Evolutionary conservation across 2,888 invertebrate genomes (phyloP), one percentile per base, ranked within the genome.

Genomic region (Anorthoa munda): DNA sequence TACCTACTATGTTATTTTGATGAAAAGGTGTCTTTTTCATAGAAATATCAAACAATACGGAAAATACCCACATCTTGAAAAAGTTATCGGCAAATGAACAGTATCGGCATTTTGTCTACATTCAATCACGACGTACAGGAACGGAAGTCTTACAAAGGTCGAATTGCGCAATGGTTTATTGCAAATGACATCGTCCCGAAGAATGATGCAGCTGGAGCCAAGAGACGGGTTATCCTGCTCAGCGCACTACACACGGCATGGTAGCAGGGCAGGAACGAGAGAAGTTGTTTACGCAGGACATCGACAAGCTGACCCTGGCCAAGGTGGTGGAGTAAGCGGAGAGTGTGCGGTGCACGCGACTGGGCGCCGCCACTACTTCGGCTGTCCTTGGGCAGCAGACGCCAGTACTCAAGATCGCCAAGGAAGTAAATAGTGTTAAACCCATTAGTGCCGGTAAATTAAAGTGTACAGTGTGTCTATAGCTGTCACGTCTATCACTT

Each of bases 401-500:
- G 7, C 13, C 58, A 0, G 58, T 73, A 17, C 61, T 51, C 59
- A 73, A 75, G 31, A 72, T 75, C 61, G 31, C n/a, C 13, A 48
- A 39, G 23, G 45, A 26, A 66, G 18, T 13, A 23, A 53, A 53
- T 0, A 50, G 48, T 51, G 51, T 4, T 48, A 55, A 48, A 21
- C 23, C 61, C 18, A 66, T 13, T 45, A 51, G 31, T 45, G 66
- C 46, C 64, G 63, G 13, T 31, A 56, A 59, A 68, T 12, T n/a
- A 45, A 79, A 82, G 73, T 87, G 82, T 69, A 31, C 61, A n/a
- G 85, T 85, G 67, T 85, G 86, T n/a, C n/a, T n/a, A n/a, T n/a
- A n/a, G n/a, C n/a, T n/a, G n/a, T n/a, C n/a, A n/a, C n/a, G n/a
- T n/a, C n/a, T n/a, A n/a, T n/a, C n/a, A n/a, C n/a, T n/a, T n/a